These are phyloP conservation scores for Nylanderia fulva DNA, from an alignment of 1,140 invertebrate genomes.

Conservation along the genomic window DNA sequence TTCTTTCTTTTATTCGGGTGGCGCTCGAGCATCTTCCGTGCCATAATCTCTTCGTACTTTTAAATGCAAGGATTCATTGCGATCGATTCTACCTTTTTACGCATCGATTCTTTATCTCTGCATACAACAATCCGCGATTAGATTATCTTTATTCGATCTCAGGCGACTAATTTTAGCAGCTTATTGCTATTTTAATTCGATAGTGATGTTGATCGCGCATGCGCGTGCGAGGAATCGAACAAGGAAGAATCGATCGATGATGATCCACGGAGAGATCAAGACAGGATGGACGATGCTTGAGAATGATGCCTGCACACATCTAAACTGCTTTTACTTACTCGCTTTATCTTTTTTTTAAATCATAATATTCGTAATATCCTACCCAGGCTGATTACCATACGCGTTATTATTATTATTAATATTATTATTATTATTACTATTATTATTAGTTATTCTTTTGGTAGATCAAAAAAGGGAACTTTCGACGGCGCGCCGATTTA, in stretches of 20 bases:
- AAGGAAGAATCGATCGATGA: conserved; percentile 37
- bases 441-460: conserved; percentile 57
- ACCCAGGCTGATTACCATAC: conserved; percentile 46
- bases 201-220: not conserved
- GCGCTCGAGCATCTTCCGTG: conserved; percentile 61
- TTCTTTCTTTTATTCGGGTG: conserved; percentile 17
- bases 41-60: not conserved
- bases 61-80: conserved; percentile 40
- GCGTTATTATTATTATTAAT: conserved; percentile 36
- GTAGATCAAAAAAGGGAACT: conserved; percentile 49
- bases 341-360: conserved; percentile 18
- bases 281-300: conserved; percentile 43
- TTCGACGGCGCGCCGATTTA: conserved; percentile 33
- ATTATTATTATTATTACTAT: conserved; percentile 58
- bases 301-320: conserved; percentile 36
- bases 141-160: conserved; percentile 24
- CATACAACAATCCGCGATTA: not conserved
- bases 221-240: not conserved
- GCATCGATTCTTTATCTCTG: not conserved
- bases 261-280: not conserved
- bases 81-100: conserved; percentile 22
- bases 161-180: conserved; percentile 26
- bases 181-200: conserved; percentile 54
- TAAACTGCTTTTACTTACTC: conserved; percentile 47
- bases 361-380: conserved; percentile 45